Percentiles rank a stretch among this genome's conserved stretches.
Conservation (phyloP, 2,113 vertebrate species). For the Colinus virginianus region DNA sequence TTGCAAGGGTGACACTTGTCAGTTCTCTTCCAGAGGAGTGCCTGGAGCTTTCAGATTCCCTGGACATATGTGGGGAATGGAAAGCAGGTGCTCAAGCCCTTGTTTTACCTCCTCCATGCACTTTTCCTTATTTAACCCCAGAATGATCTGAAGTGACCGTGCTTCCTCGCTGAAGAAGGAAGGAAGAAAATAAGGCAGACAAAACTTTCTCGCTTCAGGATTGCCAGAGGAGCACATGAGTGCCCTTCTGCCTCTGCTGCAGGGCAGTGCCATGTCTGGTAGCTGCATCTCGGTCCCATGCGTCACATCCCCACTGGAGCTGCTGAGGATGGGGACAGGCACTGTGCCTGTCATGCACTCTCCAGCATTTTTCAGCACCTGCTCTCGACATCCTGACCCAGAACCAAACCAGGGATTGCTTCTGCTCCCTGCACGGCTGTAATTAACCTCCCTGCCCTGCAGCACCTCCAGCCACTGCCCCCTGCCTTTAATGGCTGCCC, state of each 20-base stretch:
- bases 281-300: not conserved
- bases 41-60: not conserved
- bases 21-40: not conserved
- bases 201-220: not conserved
- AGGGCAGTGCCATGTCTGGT: not conserved
- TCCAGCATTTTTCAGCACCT: conserved; percentile 62
- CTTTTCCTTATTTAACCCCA: conserved; percentile 10
- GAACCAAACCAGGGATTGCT: not conserved
- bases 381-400: not conserved
- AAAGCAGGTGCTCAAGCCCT: not conserved
- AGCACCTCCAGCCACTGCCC: not conserved
- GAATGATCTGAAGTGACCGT: conserved; percentile 34
- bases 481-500: not conserved
- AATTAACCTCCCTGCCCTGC: not conserved
- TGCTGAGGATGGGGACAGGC: not conserved
- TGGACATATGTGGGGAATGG: not conserved
- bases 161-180: conserved; percentile 29
- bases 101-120: not conserved
- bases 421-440: not conserved
- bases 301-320: not conserved
- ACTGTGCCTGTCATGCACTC: not conserved
- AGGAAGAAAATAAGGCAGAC: conserved; percentile 49
- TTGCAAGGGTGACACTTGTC: not conserved
- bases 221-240: not conserved
- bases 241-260: not conserved